These are phyloP conservation scores for Lamellibrachia columna DNA, from an alignment of 2,888 invertebrate genomes.

Conservation along the genomic window DNA sequence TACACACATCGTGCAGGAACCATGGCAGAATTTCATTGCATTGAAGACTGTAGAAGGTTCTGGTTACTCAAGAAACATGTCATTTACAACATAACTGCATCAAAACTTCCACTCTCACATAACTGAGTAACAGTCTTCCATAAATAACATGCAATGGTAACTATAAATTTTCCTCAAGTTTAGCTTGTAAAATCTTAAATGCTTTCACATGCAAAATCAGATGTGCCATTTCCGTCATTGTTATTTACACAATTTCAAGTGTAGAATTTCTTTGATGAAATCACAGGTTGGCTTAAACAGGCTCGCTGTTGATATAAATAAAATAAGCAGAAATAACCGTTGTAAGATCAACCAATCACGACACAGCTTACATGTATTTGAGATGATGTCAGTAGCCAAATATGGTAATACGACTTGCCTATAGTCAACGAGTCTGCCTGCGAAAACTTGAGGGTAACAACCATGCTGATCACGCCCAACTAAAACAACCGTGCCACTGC, in stretches of 20 bases:
- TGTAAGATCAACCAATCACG: neutral
- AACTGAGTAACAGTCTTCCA: neutral
- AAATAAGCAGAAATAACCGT: neutral
- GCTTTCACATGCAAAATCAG: neutral
- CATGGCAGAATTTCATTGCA: too few species aligned
- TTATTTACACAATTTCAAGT: constrained; percentile 9
- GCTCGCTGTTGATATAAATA: neutral
- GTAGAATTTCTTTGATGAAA: neutral
- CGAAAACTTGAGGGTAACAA: neutral
- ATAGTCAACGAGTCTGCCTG: neutral
- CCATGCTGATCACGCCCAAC: neutral
- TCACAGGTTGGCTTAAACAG: neutral
- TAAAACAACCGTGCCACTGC: neutral
- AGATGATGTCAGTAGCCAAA: neutral
- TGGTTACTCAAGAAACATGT: too few species aligned
- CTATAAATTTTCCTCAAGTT: neutral
- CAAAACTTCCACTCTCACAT: too few species aligned
- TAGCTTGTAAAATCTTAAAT: neutral
- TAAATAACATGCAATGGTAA: neutral
- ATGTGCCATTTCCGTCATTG: neutral
- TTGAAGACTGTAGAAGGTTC: too few species aligned
- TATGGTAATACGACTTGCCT: neutral
- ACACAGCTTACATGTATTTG: neutral
- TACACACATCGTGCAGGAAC: too few species aligned
- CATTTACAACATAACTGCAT: too few species aligned